phyloP scores from a whole-genome alignment of 1,140 invertebrate species.

The Eriocheir sinensis region DNA sequence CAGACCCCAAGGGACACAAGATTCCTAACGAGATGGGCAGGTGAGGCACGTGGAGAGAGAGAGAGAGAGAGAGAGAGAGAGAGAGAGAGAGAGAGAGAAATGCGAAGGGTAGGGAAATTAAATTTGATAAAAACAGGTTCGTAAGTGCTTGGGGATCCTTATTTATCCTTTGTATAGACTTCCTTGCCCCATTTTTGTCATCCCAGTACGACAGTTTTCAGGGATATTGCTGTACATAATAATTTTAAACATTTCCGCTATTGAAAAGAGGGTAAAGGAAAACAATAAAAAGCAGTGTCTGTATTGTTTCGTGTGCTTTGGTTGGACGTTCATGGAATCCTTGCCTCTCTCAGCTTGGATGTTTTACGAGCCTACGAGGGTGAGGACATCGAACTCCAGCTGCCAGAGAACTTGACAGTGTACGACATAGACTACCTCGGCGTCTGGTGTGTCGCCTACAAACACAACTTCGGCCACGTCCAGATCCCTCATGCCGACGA shows the following conservation, averaged over 20 bases:
- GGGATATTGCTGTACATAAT: too few species aligned
- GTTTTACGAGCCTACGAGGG: constrained; percentile 92
- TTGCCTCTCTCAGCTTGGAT: constrained; percentile 85
- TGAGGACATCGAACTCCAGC: constrained; percentile 92
- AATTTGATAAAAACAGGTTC: too few species aligned
- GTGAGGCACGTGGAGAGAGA: constrained; percentile 77
- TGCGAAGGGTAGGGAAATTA: neutral
- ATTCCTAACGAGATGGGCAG: constrained; percentile 92
- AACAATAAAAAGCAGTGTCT: too few species aligned
- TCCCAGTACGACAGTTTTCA: too few species aligned
- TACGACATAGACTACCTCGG: constrained; percentile 96
- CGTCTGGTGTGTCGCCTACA: constrained; percentile 92
- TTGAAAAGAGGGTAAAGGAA: too few species aligned
- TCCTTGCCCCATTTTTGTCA: too few species aligned
- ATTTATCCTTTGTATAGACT: too few species aligned
- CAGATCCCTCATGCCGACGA: constrained; percentile 87
- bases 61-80: constrained; percentile 29
- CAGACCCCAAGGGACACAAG: constrained; percentile 88
- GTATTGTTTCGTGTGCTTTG: neutral
- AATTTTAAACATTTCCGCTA: too few species aligned
- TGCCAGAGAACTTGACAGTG: constrained; percentile 92
- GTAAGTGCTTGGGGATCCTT: too few species aligned
- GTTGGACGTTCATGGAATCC: neutral
- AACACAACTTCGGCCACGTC: constrained; percentile 95
- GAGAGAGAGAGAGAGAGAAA: constrained; percentile 14